Conservation (phyloP, 2,888 invertebrate species). For the Drosophila fulvimacula region DNA sequence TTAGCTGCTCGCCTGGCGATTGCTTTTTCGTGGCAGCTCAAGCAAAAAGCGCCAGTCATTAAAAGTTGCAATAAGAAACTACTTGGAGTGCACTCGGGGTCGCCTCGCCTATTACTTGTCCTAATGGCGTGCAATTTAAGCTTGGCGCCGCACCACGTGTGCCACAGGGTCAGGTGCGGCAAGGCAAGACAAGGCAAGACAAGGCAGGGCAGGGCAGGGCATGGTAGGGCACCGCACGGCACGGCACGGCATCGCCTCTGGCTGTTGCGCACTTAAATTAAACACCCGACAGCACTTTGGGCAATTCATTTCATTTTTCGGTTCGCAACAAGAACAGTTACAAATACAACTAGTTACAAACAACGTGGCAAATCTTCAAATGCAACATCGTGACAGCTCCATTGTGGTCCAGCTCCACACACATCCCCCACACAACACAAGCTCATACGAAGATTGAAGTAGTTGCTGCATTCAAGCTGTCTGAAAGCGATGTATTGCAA, state of each 20-base stretch:
- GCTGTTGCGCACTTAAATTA: constrained; percentile 70
- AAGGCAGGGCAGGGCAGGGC: background rate
- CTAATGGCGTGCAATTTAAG: constrained; percentile 74
- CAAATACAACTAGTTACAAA: constrained; percentile 2
- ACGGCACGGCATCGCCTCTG: background rate
- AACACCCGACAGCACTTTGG: constrained; percentile 72
- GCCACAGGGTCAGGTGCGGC: constrained; percentile 24
- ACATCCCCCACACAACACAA: no score
- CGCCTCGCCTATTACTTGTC: constrained; percentile 74
- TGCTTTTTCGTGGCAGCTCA: constrained; percentile 50
- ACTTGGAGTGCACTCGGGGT: constrained; percentile 69
- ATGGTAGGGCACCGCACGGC: no score
- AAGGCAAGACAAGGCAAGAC: background rate
- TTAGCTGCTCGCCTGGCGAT: constrained; percentile 36
- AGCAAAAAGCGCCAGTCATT: constrained; percentile 57
- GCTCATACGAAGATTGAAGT: no score
- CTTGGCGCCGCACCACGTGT: constrained; percentile 33
- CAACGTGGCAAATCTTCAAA: constrained; percentile 49
- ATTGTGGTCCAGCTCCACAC: constrained; percentile 15
- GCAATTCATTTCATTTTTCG: constrained; percentile 67
- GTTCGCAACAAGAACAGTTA: constrained; percentile 22
- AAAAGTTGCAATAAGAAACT: constrained; percentile 69
- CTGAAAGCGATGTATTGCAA: constrained; percentile 16
- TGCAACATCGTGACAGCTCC: constrained; percentile 52
- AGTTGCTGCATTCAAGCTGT: constrained; percentile 19